These are phyloP conservation scores for Drosophila setosimentum DNA, from an alignment of 2,888 invertebrate species.

Conservation along the genomic window DNA sequence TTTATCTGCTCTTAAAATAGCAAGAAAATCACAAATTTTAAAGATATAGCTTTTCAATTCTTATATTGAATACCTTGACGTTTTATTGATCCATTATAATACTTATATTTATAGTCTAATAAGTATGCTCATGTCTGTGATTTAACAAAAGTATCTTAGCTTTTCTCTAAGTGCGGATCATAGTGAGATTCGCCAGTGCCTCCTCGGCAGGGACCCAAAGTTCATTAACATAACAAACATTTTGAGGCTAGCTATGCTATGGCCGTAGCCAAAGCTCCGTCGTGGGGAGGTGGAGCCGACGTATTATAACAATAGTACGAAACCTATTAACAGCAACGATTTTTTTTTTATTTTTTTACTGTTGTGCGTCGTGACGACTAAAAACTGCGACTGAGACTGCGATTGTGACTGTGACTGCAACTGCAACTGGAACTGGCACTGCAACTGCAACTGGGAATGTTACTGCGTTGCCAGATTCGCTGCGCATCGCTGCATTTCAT, in stretches of 20 bases:
- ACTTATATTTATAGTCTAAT: neutral
- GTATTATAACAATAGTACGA: constrained; percentile 79
- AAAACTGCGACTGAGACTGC: constrained; percentile 1
- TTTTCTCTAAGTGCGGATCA: constrained; percentile 1
- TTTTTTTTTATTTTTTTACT: constrained; percentile 74
- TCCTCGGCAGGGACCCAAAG: constrained; percentile 45
- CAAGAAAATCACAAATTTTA: rapidly evolving
- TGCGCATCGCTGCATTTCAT: constrained; percentile 79
- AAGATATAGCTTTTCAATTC: neutral
- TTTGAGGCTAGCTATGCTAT: constrained; percentile 45
- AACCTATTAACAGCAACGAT: constrained; percentile 78
- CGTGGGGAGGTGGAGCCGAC: constrained; percentile 63
- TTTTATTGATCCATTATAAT: neutral
- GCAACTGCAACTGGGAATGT: constrained; percentile 17
- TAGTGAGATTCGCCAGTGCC: constrained; percentile 33
- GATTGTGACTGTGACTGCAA: constrained; percentile 2
- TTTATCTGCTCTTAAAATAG: too few species aligned
- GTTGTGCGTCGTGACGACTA: constrained; percentile 37
- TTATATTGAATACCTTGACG: neutral
- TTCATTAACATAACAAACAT: constrained; percentile 83
- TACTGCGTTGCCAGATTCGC: constrained; percentile 68
- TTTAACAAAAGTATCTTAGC: neutral
- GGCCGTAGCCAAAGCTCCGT: constrained; percentile 1
- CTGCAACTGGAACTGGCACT: constrained; percentile 2
- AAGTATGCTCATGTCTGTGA: neutral